Base-by-base conservation (phyloP, 1,140 invertebrate species). In the Spodoptera frugiperda region DNA sequence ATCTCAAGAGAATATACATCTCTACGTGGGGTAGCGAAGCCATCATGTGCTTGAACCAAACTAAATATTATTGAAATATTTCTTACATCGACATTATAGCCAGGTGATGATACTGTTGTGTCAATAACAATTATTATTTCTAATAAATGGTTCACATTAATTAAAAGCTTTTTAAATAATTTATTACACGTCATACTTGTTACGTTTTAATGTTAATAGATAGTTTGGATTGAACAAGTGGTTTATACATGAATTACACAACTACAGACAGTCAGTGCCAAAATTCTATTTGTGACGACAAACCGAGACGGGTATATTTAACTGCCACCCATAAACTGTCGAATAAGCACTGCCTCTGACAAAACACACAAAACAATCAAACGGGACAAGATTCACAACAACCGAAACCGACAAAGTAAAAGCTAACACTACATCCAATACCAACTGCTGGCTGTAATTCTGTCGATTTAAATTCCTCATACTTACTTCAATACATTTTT, bases 241-340 rank as follows among this genome's bases (percentile, higher is more conserved):
- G 87, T 92, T 91, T 89, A 91, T 88, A 91, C 83, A 87, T 90
- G 89, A 93, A 92, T 93, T 93, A 91, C 92, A 93, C 91, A 93
- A 93, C 90, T 84, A 86, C 84, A 89, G 87, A 91, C 87, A 91
- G 88, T 86, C 86, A 91, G 91, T 93, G 92, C 91, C 92, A 93
- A 93, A 93, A 92, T 93, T 93, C 91, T 92, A 93, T 93, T 93
- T 91, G 89, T 88, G 84, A 93, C 91, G 87, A 92, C 91, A 91
- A 92, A 92, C 89, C 87, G 90, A 91, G 89, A 91, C 92, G 85
- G 88, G 90, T 94, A 93, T 93, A 94, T 94, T 93, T 94, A 94
- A 94, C 90, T 90, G 85, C 87, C 87, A 87, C 87, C 91, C 91
- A 94, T 94, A 94, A 94, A 93, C 89, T 90, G 89, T 89, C 86